Conservation (phyloP, 2,888 invertebrate species). For the Sinopyrophorus schimmeli region DNA sequence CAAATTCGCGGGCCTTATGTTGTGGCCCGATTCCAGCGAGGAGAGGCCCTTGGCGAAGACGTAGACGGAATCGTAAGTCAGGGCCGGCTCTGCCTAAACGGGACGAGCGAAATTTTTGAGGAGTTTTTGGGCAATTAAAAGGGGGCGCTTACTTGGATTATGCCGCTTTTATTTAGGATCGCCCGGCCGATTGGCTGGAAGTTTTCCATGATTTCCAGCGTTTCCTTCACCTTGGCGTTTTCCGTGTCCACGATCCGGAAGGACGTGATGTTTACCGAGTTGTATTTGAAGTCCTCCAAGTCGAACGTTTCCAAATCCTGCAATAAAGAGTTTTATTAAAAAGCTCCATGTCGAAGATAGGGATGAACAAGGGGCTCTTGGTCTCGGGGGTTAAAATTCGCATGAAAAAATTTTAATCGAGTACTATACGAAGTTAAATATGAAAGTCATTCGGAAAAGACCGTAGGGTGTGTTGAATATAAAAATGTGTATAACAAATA, state of each 20-base stretch:
- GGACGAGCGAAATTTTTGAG: not conserved
- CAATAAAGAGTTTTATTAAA: no score
- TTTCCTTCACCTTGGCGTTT: conserved; percentile 72
- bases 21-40: conserved; percentile 70
- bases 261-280: conserved; percentile 93
- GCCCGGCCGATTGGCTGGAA: conserved; percentile 84
- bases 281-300: conserved; percentile 89
- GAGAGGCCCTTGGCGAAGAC: conserved; percentile 79
- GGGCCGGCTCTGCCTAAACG: conserved; percentile 79
- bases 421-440: no score
- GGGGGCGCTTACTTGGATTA: conserved; percentile 62
- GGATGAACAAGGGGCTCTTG: no score
- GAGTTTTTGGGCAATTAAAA: conserved; percentile 11
- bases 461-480: no score
- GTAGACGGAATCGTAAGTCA: conserved; percentile 85
- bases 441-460: no score
- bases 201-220: conserved; percentile 82
- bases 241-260: conserved; percentile 85
- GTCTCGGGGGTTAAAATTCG: no score
- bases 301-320: conserved; percentile 88
- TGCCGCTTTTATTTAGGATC: conserved; percentile 69
- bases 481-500: no score
- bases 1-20: conserved; percentile 72
- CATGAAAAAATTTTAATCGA: no score
- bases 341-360: no score